Evolutionary conservation across 2,113 vertebrate genomes (phyloP).

Genomic region (Gopherus evgoodei): DNA sequence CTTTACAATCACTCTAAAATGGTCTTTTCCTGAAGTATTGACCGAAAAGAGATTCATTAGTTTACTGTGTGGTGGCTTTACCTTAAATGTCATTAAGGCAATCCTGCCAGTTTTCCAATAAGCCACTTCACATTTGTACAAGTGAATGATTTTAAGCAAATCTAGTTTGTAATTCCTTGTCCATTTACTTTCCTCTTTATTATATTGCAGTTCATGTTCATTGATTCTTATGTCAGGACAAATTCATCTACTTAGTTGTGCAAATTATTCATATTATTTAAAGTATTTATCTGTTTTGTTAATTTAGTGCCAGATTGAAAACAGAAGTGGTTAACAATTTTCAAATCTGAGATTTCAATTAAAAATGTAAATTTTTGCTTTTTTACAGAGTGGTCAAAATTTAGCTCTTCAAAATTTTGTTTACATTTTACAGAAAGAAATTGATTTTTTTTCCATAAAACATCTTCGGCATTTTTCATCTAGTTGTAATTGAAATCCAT

Average conservation of each 20-base stretch:
- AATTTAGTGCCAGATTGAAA: neutral
- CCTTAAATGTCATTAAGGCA: slow-evolving; percentile 2
- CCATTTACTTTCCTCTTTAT: neutral
- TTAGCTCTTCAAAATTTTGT: neutral
- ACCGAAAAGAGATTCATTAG: neutral
- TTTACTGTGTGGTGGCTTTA: neutral
- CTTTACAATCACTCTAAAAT: neutral
- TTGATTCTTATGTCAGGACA: neutral
- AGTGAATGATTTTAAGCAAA: neutral
- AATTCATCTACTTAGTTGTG: neutral
- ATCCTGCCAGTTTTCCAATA: slow-evolving; percentile 15
- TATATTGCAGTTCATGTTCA: neutral
- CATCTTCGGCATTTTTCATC: neutral
- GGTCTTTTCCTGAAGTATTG: neutral
- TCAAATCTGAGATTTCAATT: neutral
- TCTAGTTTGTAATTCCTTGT: neutral
- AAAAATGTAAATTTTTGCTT: neutral
- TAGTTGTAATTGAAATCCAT: neutral
- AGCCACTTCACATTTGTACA: neutral
- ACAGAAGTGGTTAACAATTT: neutral
- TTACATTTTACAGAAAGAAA: neutral
- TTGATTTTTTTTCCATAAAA: neutral
- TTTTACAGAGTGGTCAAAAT: neutral
- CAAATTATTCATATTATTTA: neutral
- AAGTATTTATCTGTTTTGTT: neutral